These are phyloP conservation scores for Trimorus sp. DNA, from an alignment of 2,888 invertebrate species.

Conservation along the genomic window DNA sequence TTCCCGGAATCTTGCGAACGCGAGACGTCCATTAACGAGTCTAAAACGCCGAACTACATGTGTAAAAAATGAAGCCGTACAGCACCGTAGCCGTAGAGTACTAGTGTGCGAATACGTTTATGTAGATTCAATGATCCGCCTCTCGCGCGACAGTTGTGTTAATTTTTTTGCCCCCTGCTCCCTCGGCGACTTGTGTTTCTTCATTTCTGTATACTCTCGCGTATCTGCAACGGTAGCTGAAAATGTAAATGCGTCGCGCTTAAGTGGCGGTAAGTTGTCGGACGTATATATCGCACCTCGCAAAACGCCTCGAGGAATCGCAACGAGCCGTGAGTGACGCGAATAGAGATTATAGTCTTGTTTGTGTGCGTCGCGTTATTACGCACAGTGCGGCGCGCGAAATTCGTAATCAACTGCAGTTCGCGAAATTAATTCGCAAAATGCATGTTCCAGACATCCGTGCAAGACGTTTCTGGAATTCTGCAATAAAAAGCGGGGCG, in stretches of 20 bases:
- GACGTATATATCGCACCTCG: conserved; percentile 69
- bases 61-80: conserved; percentile 76
- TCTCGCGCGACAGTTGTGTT: conserved; percentile 49
- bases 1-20: conserved; percentile 73
- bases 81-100: conserved; percentile 18
- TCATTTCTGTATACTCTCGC: conserved; percentile 67
- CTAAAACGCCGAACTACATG: conserved; percentile 74
- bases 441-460: conserved; percentile 22
- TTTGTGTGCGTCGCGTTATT: conserved; percentile 52
- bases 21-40: conserved; percentile 75
- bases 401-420: conserved; percentile 53
- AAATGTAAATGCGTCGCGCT: conserved; percentile 76
- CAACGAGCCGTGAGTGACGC: conserved; percentile 70
- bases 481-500: too few relatives aligned
- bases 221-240: conserved; percentile 76
- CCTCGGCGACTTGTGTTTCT: conserved; percentile 63
- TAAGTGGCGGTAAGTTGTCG: conserved; percentile 74
- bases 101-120: conserved; percentile 71
- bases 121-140: conserved; percentile 74
- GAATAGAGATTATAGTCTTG: conserved; percentile 66
- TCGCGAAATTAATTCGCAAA: conserved; percentile 45
- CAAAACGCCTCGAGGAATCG: conserved; percentile 69
- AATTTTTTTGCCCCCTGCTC: conserved; percentile 21
- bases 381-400: conserved; percentile 41
- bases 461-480: not conserved